Percentiles rank a stretch among this genome's conserved stretches.
Evolutionary conservation across 2,888 invertebrate species (phyloP).

Genomic region (Cyclophora albipunctata): DNA sequence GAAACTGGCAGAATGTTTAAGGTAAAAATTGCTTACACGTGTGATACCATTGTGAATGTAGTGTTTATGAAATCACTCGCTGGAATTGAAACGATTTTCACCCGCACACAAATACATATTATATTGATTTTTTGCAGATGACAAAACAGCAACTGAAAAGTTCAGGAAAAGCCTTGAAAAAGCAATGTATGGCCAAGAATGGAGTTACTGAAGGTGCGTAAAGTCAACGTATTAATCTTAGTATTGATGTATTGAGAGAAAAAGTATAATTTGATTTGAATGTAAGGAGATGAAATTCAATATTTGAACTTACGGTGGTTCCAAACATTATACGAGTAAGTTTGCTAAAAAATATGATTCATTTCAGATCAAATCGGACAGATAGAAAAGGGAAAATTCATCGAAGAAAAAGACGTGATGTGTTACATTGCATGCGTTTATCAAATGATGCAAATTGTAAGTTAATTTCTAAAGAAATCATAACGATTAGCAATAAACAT

Average conservation of each 20-base stretch:
- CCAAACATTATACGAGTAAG: no score
- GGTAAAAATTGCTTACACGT: no score
- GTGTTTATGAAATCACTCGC: no score
- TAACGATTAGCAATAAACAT: no score
- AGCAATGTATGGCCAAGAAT: slow-evolving; percentile 77
- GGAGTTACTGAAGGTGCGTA: slow-evolving; percentile 49
- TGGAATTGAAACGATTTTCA: no score
- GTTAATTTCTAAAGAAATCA: slow-evolving; percentile 13
- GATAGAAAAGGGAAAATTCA: slow-evolving; percentile 57
- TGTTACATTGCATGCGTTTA: slow-evolving; percentile 64
- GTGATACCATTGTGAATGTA: no score
- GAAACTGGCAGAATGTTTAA: no score
- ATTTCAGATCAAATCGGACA: slow-evolving; percentile 50
- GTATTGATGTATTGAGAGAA: no score
- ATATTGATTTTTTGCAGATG: slow-evolving; percentile 36
- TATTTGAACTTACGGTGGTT: no score
- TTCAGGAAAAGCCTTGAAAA: slow-evolving; percentile 74
- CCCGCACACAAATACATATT: not conserved
- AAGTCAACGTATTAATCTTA: not conserved
- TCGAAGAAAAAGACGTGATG: slow-evolving; percentile 59
- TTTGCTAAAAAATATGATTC: no score
- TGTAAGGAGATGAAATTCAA: no score
- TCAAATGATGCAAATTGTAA: slow-evolving; percentile 55
- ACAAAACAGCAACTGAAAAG: slow-evolving; percentile 76
- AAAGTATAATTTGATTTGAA: no score